Conservation (phyloP, 2,888 invertebrate species). For the Laothoe populi region DNA sequence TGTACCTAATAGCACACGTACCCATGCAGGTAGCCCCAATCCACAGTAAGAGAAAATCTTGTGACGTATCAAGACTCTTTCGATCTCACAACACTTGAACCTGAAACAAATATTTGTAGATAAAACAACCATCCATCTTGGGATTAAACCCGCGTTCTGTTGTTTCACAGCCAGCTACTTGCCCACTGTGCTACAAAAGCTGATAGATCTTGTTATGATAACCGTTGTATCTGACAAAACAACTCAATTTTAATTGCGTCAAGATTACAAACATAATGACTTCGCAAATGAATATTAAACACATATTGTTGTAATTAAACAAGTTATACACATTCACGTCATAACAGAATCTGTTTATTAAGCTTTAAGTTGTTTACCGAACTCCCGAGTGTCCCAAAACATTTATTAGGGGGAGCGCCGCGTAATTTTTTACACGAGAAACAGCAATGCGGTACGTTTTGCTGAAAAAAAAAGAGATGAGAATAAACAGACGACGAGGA, state of each 20-base stretch:
- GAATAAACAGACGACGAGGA: constrained; percentile 83
- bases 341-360: constrained; percentile 54
- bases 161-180: neutral
- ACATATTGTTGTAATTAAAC: constrained; percentile 41
- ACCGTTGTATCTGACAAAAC: no score
- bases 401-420: constrained; percentile 74
- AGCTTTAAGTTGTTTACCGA: constrained; percentile 65
- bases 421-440: constrained; percentile 82
- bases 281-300: constrained; percentile 27
- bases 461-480: constrained; percentile 76
- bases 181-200: no score
- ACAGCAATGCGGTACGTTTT: constrained; percentile 83
- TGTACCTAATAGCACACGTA: no score
- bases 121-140: neutral
- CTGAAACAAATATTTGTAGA: no score
- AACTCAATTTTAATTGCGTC: neutral
- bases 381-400: constrained; percentile 49
- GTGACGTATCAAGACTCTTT: no score
- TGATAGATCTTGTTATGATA: no score
- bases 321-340: constrained; percentile 17
- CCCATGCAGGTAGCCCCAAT: no score
- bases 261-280: neutral
- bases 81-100: no score
- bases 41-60: no score
- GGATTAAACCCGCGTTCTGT: neutral